Base-by-base conservation (phyloP, 2,113 vertebrate genomes). In the Ibidorhyncha struthersii region DNA sequence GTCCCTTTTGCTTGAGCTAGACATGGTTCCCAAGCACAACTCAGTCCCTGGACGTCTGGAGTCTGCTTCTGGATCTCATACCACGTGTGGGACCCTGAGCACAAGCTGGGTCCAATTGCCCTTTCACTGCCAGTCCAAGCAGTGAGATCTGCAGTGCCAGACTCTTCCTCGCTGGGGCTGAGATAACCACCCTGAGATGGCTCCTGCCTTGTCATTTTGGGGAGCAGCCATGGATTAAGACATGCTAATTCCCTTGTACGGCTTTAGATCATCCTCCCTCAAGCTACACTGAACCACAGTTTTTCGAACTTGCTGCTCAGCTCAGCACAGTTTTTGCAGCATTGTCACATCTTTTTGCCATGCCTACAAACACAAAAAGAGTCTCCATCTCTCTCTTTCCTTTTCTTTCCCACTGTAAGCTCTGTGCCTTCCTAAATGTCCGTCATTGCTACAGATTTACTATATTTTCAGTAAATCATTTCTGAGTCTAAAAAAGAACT, bases 191-290 rank as follows among this genome's bases (percentile, higher is more conserved):
- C 52, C 81, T 13, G 61, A 43, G 69, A 34, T 50, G 53, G 47
- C 66, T 93, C 61, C 70, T 69, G 65, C 61, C 45, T 76, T 59
- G 70, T 40, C 30, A 5, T 87, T 89, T 25, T 95, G 91, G 84
- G 93, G 87, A 90, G 21, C 87, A 95, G 84, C 84, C 95, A 91
- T 15, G 81, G 89, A 55, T 86, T 89, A 52, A 82, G 66, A 72
- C 9, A 1, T 65, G 58, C 62, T 90, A 69, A 94, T 93, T 93
- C 93, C 45, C 92, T 92, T 41, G 82, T 88, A 77, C 45, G 59
- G 82, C 74, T 91, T 92, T 66, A 45, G 67, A 30, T 86, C 89
- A 86, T 89, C 72, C 47, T 92, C 86, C 88, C 61, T 73, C 52
- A 7, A 89, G 90, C 76, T 59, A 52, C 50, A 10, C 25, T 19